Evolutionary conservation across 2,113 vertebrate genomes (phyloP), one percentile per base, ranked within the genome.

Genomic region (Nannobrachium achirus): DNA sequence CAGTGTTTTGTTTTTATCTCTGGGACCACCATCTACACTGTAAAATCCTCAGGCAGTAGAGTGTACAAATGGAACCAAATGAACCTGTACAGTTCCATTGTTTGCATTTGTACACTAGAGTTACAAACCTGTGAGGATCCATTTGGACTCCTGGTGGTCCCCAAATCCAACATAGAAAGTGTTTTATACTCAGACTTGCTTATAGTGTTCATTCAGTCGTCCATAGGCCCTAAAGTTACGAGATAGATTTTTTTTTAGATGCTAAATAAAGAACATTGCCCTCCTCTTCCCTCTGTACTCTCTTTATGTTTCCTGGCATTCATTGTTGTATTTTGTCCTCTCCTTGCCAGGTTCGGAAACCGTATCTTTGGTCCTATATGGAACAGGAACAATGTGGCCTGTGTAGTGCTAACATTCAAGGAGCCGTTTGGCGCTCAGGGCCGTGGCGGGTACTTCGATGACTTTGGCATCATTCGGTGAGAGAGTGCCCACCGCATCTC

Each of bases 381-480:
- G 96, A 96, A 96, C 85, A 91, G 95, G 51, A 94, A 94, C 86
- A 96, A 93, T 25, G 91, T 98, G 1, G 93, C 95, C 20, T 92
- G 91, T 4, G 94, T 98, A 51, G 91, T 96, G 15, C 87, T 98
- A 60, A 96, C 95, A 51, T 98, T 98, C 80, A 98, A 98, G 81
- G 96, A 97, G 75, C 95, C 95, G 0, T 97, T 96, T 60, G 96
- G 96, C 60, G 96, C 95, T 0, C 93, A 96, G 80, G 96, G 96
- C 6, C 92, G 96, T 0, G 95, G 96, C 13, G 96, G 95, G 51
- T 97, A 98, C 86, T 98, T 98, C n/a, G 93, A 98, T 59, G 90
- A 95, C 66, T 97, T 97, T 75, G 95, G 96, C 10, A 96, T 98
- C 39, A 96, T 98, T 83, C 91, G 96, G 96, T 98, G 78, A 84